phyloP scores from a whole-genome alignment of 2,888 invertebrate genomes.

The Netelia virgata region DNA sequence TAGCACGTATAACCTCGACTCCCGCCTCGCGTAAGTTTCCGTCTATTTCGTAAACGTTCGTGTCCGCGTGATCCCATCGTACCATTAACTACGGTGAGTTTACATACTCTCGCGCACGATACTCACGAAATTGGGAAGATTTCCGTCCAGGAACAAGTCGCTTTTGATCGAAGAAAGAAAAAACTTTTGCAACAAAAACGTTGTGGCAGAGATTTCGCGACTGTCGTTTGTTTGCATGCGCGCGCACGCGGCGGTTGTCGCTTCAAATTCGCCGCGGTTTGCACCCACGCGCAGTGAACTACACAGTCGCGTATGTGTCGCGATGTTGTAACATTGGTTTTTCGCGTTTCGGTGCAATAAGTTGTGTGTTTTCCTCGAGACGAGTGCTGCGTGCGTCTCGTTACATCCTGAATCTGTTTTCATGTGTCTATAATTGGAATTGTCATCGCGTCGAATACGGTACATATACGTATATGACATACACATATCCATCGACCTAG shows the following conservation, averaged over 20 bases:
- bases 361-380: background rate
- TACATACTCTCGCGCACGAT: background rate
- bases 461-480: background rate
- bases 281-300: background rate
- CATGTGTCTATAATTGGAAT: background rate
- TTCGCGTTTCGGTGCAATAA: background rate
- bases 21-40: background rate
- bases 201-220: background rate
- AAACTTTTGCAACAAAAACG: background rate
- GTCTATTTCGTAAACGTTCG: background rate
- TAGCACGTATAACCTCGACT: constrained; percentile 32
- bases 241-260: background rate
- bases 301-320: no score
- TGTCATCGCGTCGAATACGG: constrained; percentile 36
- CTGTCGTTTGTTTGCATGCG: background rate
- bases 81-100: background rate
- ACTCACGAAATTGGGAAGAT: no score
- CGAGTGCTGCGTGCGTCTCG: background rate
- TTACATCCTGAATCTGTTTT: background rate
- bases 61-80: constrained; percentile 8
- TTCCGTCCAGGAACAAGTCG: no score
- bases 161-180: background rate
- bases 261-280: background rate
- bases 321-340: background rate
- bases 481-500: no score